Base-by-base conservation (phyloP, 2,888 invertebrate species). In the Drosophila robusta region DNA sequence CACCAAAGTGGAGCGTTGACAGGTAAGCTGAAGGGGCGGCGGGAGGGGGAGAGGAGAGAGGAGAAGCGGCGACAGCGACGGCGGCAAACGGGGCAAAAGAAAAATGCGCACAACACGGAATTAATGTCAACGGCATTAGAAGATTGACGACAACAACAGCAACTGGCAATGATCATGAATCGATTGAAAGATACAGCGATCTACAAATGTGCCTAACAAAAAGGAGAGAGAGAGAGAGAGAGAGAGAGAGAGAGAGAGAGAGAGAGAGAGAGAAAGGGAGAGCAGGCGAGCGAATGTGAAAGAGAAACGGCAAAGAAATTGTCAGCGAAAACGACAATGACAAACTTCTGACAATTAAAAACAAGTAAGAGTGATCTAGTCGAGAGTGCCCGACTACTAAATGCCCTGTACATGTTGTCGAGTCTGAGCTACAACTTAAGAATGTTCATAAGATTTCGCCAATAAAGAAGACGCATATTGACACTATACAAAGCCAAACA, bases 51-150 rank as follows among this genome's bases (percentile, higher is more conserved):
- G 29, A 11, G 51, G 47, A 56, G 70, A 52, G 66, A 46, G 44
- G 34, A 39, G 29, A 45, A 38, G 8, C 36, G 42, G 29, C 34
- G 42, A 14, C 47, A 32, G 36, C 26, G 24, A 14, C 47, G 36
- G 36, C 26, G 24, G 38, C 42, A 58, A 46, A 24, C 51, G 62
- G 68, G 58, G 70, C 68, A 67, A 62, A 56, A 65, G 72, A 77
- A 83, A 84, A 78, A 84, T 80, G 84, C 80, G 82, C 86, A 82
- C 86, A 81, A 78, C 79, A 76, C 75, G 85, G 81, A 87, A 87
- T 89, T 87, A 87, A 87, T 86, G 89, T 83, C 88, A 89, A 79
- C 78, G 65, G 65, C 64, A 81, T 79, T 80, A 82, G 79, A 79
- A 81, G 79, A 81, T 81, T 81, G 79, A 74, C 78, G 71, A 79